A percentile compares a stretch with the other conserved stretches of the same genome.
phyloP scores from a whole-genome alignment of 2,113 vertebrate species.

The Macheiramphus alcinus region DNA sequence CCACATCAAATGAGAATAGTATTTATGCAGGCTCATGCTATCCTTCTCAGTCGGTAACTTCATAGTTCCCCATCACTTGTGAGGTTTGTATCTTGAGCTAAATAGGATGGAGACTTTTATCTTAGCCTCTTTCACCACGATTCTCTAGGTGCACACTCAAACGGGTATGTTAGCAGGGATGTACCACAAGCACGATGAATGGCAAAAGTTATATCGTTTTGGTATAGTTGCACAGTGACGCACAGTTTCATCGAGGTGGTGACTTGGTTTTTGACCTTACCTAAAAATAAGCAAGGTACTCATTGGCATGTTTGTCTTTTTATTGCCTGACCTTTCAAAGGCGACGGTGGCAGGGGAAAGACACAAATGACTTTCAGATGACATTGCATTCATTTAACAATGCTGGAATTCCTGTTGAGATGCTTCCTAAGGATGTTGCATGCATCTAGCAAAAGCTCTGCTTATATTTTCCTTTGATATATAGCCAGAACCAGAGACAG shows the following conservation, averaged over 20 bases:
- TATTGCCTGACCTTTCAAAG: not conserved
- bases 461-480: not conserved
- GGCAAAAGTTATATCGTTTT: not conserved
- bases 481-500: not conserved
- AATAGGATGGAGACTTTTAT: not conserved
- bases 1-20: not conserved
- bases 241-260: not conserved
- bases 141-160: not conserved
- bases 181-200: accelerated
- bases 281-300: not conserved
- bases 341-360: not conserved
- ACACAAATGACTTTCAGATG: not conserved
- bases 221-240: not conserved
- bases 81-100: not conserved
- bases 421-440: not conserved
- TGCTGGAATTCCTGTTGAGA: not conserved
- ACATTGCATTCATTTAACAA: not conserved
- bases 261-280: not conserved
- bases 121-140: not conserved
- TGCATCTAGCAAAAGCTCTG: not conserved
- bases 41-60: not conserved
- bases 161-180: no score
- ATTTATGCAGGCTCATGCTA: not conserved
- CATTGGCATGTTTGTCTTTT: not conserved
- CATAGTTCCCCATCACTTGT: not conserved